phyloP scores from a whole-genome alignment of 2,797 vertebrate species.

The Gallinago solitaria region DNA sequence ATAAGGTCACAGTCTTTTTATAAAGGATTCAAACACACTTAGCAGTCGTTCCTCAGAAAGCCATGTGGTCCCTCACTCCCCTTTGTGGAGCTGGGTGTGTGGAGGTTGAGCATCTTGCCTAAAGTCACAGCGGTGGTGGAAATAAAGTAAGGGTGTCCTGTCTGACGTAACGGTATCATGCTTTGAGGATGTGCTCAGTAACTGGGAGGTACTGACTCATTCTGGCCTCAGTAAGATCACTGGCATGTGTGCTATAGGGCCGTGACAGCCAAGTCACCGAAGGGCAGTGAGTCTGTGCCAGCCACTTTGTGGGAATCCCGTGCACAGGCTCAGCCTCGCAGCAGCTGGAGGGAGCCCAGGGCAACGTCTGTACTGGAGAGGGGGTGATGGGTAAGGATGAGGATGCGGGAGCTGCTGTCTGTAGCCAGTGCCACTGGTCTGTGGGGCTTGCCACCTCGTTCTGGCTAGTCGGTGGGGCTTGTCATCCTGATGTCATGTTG shows the following conservation, averaged over 20 bases:
- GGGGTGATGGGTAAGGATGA: background rate
- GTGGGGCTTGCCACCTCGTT: background rate
- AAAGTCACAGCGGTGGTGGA: background rate
- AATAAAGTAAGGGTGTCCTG: rapidly evolving
- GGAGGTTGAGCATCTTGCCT: background rate
- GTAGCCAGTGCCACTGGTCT: background rate
- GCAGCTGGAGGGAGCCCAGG: rapidly evolving
- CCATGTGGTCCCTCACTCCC: too few relatives aligned
- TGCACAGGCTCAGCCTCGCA: background rate
- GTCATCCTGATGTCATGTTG: background rate
- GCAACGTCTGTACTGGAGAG: background rate
- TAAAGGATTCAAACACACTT: background rate
- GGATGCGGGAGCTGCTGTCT: rapidly evolving
- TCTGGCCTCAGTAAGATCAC: background rate
- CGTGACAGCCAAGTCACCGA: background rate
- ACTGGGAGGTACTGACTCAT: background rate
- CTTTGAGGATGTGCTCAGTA: background rate
- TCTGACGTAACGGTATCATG: rapidly evolving
- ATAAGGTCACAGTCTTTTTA: background rate
- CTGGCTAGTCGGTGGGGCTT: background rate
- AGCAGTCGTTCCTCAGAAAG: background rate
- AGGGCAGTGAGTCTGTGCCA: background rate
- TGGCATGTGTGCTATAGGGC: background rate
- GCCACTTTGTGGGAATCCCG: rapidly evolving
- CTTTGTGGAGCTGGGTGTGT: background rate